phyloP scores from a whole-genome alignment of 2,113 vertebrate species.

The Etheostoma spectabile region DNA sequence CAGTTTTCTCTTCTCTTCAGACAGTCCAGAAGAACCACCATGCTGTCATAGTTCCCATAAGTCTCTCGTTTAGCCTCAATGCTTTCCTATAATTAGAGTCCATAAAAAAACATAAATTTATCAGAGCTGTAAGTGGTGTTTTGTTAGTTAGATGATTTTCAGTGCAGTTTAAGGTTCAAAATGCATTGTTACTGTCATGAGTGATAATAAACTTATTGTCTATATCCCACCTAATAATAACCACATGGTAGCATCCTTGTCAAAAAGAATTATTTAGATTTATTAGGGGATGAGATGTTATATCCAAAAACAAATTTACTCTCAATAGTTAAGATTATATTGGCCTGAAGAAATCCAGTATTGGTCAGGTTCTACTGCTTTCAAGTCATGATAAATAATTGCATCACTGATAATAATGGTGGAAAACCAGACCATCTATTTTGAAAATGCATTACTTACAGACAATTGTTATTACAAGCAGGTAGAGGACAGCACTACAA shows the following conservation, averaged over 20 bases:
- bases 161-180: background rate
- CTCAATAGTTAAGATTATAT: background rate
- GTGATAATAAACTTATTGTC: background rate
- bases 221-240: background rate
- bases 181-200: background rate
- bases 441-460: too few species aligned
- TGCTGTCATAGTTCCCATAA: slow-evolving; percentile 61
- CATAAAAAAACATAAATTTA: background rate
- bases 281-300: background rate
- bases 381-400: too few species aligned
- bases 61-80: slow-evolving; percentile 78
- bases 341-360: background rate
- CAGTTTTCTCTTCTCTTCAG: slow-evolving; percentile 81
- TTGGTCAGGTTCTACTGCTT: background rate
- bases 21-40: slow-evolving; percentile 78
- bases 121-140: background rate
- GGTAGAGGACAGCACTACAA: too few species aligned
- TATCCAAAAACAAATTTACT: background rate
- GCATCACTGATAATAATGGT: too few species aligned
- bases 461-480: too few species aligned
- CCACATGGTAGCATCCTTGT: background rate
- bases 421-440: too few species aligned
- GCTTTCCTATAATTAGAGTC: slow-evolving; percentile 69
- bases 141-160: background rate
- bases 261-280: too few species aligned